Conservation (phyloP, 2,113 vertebrate species). For the Steatornis caripensis region DNA sequence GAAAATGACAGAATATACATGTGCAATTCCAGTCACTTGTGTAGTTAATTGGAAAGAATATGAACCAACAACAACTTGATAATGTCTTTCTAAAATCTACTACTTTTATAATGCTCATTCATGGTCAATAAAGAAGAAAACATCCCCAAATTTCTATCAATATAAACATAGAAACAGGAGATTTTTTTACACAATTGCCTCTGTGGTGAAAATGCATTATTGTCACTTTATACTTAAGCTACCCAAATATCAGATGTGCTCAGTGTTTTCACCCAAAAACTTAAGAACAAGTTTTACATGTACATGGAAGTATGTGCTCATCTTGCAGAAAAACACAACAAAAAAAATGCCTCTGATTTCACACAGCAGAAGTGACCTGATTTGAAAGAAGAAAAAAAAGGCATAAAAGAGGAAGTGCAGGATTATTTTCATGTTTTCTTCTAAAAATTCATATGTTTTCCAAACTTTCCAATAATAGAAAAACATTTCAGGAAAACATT, state of each 20-base stretch:
- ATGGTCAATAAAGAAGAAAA: not conserved
- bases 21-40: not conserved
- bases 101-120: not conserved
- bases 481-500: not conserved
- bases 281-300: not conserved
- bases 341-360: not conserved
- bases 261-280: not conserved
- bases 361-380: fast-evolving
- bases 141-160: not conserved
- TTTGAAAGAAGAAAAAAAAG: not conserved
- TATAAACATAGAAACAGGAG: not conserved
- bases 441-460: not conserved
- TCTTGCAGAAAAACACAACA: not conserved
- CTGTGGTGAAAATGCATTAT: not conserved
- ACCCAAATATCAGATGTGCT: not conserved
- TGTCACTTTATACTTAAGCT: not conserved
- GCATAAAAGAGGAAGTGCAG: not conserved
- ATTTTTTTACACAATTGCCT: not conserved
- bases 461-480: not conserved
- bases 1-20: not conserved
- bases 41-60: not conserved
- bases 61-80: not conserved
- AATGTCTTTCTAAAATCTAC: not conserved
- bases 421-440: not conserved
- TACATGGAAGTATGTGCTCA: not conserved